phyloP scores from a whole-genome alignment of 1,140 invertebrate species.

The Diabrotica virgifera region DNA sequence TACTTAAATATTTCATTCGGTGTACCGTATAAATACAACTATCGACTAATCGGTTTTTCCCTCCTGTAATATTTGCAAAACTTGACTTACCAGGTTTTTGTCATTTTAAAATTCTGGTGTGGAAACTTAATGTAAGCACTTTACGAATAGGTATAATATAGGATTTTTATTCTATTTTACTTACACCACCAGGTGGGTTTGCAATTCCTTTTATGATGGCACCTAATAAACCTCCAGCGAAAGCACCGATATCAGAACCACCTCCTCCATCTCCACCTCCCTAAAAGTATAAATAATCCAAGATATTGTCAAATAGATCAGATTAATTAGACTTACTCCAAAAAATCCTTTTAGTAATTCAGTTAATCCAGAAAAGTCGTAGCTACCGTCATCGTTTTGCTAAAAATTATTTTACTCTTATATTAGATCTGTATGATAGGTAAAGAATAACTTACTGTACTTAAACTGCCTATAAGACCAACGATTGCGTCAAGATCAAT shows the following conservation, averaged over 20 bases:
- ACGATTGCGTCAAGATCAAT: slow-evolving; percentile 45
- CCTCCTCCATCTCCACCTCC: slow-evolving; percentile 50
- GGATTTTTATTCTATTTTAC: neutral
- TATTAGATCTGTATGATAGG: neutral
- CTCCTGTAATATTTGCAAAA: too few relatives aligned
- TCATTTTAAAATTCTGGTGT: too few relatives aligned
- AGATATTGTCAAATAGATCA: too few relatives aligned
- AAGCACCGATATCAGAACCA: slow-evolving; percentile 52
- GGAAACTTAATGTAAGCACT: too few relatives aligned
- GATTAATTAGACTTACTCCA: slow-evolving; percentile 46
- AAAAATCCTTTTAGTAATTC: slow-evolving; percentile 50
- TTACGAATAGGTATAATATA: too few relatives aligned
- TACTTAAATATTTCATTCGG: too few relatives aligned
- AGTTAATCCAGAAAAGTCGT: slow-evolving; percentile 47
- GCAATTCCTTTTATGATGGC: slow-evolving; percentile 53
- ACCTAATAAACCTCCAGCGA: slow-evolving; percentile 51
- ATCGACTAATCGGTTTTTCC: too few relatives aligned
- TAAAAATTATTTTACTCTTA: slow-evolving; percentile 25
- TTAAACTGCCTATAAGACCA: slow-evolving; percentile 48
- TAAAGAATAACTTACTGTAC: slow-evolving; percentile 41
- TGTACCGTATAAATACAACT: too few relatives aligned
- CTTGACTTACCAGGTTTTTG: too few relatives aligned
- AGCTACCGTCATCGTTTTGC: slow-evolving; percentile 45
- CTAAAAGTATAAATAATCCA: neutral
- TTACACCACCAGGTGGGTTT: slow-evolving; percentile 54